Evolutionary conservation across 2,113 vertebrate genomes (phyloP), one percentile per base, ranked within the genome.

Genomic region (Hemiprocne comata): DNA sequence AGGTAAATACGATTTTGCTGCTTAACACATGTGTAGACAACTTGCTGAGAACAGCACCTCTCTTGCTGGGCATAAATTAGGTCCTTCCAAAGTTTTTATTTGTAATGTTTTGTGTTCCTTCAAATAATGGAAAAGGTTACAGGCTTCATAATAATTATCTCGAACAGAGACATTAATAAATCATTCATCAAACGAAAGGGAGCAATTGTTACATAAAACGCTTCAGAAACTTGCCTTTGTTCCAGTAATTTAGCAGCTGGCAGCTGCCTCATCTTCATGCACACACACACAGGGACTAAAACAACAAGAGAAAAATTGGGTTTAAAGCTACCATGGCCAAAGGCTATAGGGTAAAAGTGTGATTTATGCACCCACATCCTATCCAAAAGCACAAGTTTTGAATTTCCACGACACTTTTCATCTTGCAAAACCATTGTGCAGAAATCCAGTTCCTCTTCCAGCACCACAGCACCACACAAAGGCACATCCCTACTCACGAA

Each of bases 171-270:
- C 54, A 94, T 84, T 92, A 93, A 93, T 95, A 72, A 94, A 95
- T 96, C 90, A 95, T 95, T 96, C 83, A 93, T 93, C 73, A 88
- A 96, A 93, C 89, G 76, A 83, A 94, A 89, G 73, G 50, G 88
- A 92, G 81, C 76, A 86, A 95, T 44, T 77, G 34, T 89, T 92
- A 72, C 17, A 87, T 78, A 94, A 94, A 96, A 89, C 16, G 80
- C 85, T 90, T 90, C 87, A 34, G 86, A 96, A 93, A 89, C 44
- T 92, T 85, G 53, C 54, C 20, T 93, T 94, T 96, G 80, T 96
- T 96, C 76, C n/a, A 48, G 66, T 70, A 89, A 96, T 96, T 90
- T 61, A 85, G 76, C 92, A 94, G 90, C 95, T 96, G 88, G 88
- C 88, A 97, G 90, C 90, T 96, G 93, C 70, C 88, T 87, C 92